These are phyloP conservation scores for Pachyseris speciosa DNA, from an alignment of 64 coral and sea anemone species.

Conservation along the genomic window DNA sequence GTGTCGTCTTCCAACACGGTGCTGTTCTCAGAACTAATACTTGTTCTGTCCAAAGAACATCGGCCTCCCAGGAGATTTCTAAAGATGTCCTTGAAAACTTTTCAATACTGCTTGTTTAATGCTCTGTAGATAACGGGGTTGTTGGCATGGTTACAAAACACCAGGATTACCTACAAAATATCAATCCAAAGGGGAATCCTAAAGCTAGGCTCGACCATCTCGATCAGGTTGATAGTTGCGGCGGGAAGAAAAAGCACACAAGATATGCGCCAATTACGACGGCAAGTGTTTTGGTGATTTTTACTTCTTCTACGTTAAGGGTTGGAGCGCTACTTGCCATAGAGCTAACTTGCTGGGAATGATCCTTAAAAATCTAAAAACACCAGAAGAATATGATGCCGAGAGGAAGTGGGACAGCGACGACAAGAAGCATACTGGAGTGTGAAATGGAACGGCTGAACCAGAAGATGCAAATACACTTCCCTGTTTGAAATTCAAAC, in stretches of 20 bases:
- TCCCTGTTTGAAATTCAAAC: too few species aligned
- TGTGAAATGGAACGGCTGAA: too few species aligned
- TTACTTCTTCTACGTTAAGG: slow-evolving; percentile 67
- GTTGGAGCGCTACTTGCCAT: slow-evolving; percentile 21
- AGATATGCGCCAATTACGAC: slow-evolving; percentile 73
- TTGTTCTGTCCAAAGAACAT: background rate
- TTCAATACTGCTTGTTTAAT: slow-evolving; percentile 82
- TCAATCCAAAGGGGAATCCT: slow-evolving; percentile 70
- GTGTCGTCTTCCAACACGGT: background rate
- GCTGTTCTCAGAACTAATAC: background rate
- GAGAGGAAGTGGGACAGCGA: slow-evolving; percentile 52
- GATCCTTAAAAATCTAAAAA: slow-evolving; percentile 70
- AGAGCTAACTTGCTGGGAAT: slow-evolving; percentile 36
- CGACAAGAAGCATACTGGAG: too few species aligned
- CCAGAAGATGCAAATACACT: too few species aligned
- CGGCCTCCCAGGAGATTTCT: background rate
- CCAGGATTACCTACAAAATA: slow-evolving; percentile 63
- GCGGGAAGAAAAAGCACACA: slow-evolving; percentile 77
- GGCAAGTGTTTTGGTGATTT: slow-evolving; percentile 70
- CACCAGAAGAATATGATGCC: slow-evolving; percentile 56
- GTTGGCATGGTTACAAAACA: slow-evolving; percentile 84
- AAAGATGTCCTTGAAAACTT: slow-evolving; percentile 66
- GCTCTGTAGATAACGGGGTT: slow-evolving; percentile 86
- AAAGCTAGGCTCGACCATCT: slow-evolving; percentile 65
- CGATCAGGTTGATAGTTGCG: slow-evolving; percentile 70